phyloP scores from a whole-genome alignment of 2,888 invertebrate species.

The Halictus quadricinctus region DNA sequence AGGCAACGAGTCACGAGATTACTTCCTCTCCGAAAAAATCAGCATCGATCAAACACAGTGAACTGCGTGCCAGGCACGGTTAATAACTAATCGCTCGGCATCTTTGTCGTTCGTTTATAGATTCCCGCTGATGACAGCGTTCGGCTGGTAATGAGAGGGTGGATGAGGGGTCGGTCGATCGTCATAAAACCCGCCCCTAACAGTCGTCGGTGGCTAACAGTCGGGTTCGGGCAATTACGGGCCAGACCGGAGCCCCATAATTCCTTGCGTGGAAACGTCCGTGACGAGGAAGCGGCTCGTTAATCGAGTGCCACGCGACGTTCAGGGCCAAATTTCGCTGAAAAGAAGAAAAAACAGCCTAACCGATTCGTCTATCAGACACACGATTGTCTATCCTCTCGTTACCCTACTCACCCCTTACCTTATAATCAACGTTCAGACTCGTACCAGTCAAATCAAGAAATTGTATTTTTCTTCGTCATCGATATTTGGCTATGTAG shows the following conservation, averaged over 20 bases:
- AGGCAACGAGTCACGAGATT: background rate
- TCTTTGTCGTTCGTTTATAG: slow-evolving; percentile 23
- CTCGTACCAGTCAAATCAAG: background rate
- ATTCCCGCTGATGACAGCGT: slow-evolving; percentile 44
- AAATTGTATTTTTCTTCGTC: background rate
- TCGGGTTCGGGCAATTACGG: slow-evolving; percentile 48
- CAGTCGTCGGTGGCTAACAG: slow-evolving; percentile 37
- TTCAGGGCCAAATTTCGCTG: background rate
- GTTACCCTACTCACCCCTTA: too few relatives aligned
- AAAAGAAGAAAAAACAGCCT: background rate
- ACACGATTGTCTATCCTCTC: background rate
- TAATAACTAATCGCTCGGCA: slow-evolving; percentile 38
- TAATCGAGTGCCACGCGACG: slow-evolving; percentile 15
- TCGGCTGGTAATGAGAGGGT: slow-evolving; percentile 60
- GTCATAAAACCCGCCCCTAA: slow-evolving; percentile 56
- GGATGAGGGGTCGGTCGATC: slow-evolving; percentile 54
- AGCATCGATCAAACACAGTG: slow-evolving; percentile 46
- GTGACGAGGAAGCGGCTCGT: background rate
- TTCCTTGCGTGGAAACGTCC: slow-evolving; percentile 23
- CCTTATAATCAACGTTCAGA: background rate
- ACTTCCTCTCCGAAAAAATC: background rate
- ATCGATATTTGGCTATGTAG: background rate
- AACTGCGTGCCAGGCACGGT: slow-evolving; percentile 35
- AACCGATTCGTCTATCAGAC: background rate
- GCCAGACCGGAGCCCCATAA: slow-evolving; percentile 3